phyloP scores from a whole-genome alignment of 2,797 vertebrate genomes.

The Echiichthys vipera region DNA sequence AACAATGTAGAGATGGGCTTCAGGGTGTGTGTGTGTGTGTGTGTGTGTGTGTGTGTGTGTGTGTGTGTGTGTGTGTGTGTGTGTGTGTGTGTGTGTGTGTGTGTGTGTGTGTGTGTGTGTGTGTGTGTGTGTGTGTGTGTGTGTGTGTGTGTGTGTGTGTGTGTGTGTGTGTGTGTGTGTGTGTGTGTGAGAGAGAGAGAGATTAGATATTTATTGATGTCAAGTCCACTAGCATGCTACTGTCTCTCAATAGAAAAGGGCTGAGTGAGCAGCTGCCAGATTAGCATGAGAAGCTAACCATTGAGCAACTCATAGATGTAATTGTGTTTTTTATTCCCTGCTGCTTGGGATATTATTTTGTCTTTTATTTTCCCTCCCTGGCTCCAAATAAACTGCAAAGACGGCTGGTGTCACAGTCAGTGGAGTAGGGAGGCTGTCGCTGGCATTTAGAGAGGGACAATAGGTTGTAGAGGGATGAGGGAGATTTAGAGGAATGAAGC shows the following conservation, averaged over 20 bases:
- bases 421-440: neutral
- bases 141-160: neutral
- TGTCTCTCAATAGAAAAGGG: neutral
- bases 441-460: conserved; percentile 36
- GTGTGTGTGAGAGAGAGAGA: neutral
- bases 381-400: neutral
- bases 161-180: neutral
- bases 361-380: neutral
- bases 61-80: neutral
- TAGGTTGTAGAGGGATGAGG: conserved; percentile 12
- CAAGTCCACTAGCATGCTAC: neutral
- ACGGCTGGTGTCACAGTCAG: neutral
- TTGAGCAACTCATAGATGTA: neutral
- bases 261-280: conserved; percentile 9
- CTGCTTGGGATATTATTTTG: neutral
- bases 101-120: too few relatives aligned
- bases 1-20: conserved; percentile 22
- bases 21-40: too few relatives aligned
- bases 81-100: neutral
- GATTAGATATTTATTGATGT: conserved; percentile 12
- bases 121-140: too few relatives aligned
- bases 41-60: too few relatives aligned
- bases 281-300: conserved; percentile 9
- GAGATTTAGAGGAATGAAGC: conserved; percentile 37
- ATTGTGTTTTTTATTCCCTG: neutral